phyloP scores from a whole-genome alignment of 2,113 vertebrate species.

The Promerops cafer region DNA sequence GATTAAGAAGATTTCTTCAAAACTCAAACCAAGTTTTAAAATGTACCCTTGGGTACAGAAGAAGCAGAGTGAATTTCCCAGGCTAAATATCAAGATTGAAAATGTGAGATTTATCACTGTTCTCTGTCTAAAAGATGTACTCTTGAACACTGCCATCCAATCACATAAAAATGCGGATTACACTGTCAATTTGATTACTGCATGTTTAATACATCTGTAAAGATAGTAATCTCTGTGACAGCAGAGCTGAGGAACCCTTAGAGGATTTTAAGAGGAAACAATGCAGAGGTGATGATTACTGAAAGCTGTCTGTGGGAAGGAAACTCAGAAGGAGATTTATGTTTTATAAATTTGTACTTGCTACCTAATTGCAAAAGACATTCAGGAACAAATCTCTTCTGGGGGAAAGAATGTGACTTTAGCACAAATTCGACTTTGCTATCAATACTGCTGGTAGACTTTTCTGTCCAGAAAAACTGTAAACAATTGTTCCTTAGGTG shows the following conservation, averaged over 20 bases:
- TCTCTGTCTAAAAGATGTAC: not conserved
- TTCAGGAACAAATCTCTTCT: not conserved
- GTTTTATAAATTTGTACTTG: not conserved
- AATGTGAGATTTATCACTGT: conserved; percentile 7
- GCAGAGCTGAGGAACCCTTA: not conserved
- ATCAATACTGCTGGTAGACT: not conserved
- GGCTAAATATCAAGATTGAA: conserved; percentile 23
- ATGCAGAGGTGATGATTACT: not conserved
- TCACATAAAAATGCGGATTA: conserved; percentile 34
- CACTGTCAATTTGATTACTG: not conserved
- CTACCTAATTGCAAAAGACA: not conserved
- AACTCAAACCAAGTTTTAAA: conserved; percentile 8
- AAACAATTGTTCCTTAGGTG: not conserved
- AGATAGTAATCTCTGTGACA: not conserved
- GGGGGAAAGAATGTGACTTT: not conserved
- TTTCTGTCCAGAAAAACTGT: not conserved
- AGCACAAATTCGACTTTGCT: not conserved
- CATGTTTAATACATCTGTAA: not conserved
- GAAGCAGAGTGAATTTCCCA: not conserved
- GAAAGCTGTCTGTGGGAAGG: not conserved
- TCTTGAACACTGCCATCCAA: not conserved
- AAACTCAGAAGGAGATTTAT: not conserved
- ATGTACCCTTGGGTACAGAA: not conserved
- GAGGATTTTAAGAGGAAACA: conserved; percentile 8
- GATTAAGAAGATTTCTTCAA: conserved; percentile 1